These are phyloP conservation scores for Trogon melanurus DNA, from an alignment of 2,113 vertebrate species.

Conservation along the genomic window DNA sequence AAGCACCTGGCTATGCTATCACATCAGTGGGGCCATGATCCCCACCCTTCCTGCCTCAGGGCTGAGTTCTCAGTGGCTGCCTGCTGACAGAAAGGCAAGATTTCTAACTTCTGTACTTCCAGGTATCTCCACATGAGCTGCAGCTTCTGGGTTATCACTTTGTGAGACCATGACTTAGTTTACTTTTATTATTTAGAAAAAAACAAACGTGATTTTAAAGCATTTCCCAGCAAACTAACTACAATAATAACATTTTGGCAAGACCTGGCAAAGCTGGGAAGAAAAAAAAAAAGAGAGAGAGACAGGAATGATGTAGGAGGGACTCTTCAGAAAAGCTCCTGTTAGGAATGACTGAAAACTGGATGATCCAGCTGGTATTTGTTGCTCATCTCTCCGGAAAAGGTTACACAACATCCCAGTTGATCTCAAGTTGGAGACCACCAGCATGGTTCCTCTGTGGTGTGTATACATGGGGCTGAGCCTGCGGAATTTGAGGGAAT, in stretches of 20 bases:
- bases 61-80: background rate
- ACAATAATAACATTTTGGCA: background rate
- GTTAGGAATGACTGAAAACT: background rate
- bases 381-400: background rate
- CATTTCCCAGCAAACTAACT: background rate
- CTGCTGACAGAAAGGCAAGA: background rate
- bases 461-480: background rate
- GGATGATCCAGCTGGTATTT: background rate
- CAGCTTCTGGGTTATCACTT: background rate
- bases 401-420: background rate
- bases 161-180: background rate
- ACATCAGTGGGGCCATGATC: background rate
- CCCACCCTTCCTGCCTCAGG: background rate
- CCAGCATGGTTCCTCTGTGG: background rate
- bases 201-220: background rate
- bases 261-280: background rate
- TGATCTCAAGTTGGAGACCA: background rate
- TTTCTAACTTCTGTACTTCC: background rate
- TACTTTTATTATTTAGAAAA: background rate
- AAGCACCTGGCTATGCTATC: background rate
- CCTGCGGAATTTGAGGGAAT: background rate
- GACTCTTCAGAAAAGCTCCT: background rate
- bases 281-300: background rate
- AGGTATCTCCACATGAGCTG: background rate
- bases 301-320: background rate